Evolutionary conservation across 1,140 invertebrate genomes (phyloP).

Genomic region (Apis cerana): DNA sequence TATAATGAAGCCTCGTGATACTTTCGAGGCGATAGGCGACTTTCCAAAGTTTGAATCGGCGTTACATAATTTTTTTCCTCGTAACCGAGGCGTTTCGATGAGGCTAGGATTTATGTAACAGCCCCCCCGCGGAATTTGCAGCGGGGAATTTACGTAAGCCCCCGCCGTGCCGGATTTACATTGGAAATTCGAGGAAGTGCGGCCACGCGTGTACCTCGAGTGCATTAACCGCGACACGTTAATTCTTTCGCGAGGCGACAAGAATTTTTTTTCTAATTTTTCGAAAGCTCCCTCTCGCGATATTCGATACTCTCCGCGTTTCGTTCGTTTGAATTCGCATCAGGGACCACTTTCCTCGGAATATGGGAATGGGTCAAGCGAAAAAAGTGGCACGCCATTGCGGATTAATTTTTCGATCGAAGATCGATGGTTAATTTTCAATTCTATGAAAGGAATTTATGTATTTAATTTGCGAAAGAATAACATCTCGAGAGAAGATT

Average conservation of each 20-base stretch:
- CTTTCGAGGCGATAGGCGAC: not conserved
- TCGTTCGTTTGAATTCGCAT: too few relatives aligned
- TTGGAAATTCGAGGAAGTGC: conserved; percentile 34
- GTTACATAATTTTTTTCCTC: conserved; percentile 42
- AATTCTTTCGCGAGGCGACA: conserved; percentile 34
- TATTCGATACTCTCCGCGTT: too few relatives aligned
- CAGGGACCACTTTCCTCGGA: too few relatives aligned
- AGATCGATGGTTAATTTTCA: too few relatives aligned
- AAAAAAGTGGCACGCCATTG: too few relatives aligned
- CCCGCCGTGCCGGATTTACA: conserved; percentile 1
- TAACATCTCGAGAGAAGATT: too few relatives aligned
- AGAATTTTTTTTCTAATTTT: not conserved
- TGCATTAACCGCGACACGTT: conserved; percentile 48
- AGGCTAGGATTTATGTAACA: conserved; percentile 39
- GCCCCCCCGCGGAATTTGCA: conserved; percentile 16
- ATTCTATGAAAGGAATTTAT: too few relatives aligned
- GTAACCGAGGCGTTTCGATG: conserved; percentile 25
- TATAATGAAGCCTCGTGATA: too few relatives aligned
- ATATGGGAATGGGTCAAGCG: too few relatives aligned
- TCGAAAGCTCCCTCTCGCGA: not conserved
- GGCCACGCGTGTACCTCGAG: not conserved
- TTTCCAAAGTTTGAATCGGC: not conserved
- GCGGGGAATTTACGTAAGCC: conserved; percentile 39
- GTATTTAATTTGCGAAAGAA: too few relatives aligned
- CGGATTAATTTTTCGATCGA: too few relatives aligned